phyloP scores from a whole-genome alignment of 2,888 invertebrate species.

The Slavum lentiscoides region DNA sequence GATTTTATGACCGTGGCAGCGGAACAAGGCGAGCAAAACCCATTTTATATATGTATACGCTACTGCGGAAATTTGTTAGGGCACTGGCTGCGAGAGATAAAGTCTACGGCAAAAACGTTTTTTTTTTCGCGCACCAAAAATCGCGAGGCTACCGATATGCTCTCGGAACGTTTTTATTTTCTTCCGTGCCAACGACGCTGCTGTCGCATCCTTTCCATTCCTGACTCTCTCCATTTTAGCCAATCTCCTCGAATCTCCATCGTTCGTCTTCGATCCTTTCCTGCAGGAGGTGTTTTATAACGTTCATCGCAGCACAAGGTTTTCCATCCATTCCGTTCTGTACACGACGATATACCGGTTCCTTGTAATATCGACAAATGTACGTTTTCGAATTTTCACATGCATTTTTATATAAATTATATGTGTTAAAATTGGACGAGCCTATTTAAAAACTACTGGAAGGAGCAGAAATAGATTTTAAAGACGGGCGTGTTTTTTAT shows the following conservation, averaged over 20 bases:
- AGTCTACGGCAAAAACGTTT: conserved; percentile 23
- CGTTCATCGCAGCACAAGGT: neutral
- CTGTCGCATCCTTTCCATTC: neutral
- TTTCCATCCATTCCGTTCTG: neutral
- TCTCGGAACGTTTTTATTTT: neutral
- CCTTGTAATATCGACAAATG: no score
- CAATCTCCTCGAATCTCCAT: neutral
- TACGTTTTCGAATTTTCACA: no score
- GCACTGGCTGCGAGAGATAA: conserved; percentile 8
- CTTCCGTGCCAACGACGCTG: neutral
- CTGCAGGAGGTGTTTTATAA: no score
- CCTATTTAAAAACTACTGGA: no score
- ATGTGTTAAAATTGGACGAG: no score
- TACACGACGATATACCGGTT: no score
- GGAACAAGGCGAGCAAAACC: conserved; percentile 1
- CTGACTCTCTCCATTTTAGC: neutral
- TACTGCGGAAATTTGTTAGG: conserved; percentile 14
- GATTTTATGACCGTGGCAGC: conserved; percentile 15
- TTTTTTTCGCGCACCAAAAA: conserved; percentile 3
- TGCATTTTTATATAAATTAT: no score
- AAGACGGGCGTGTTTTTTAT: no score
- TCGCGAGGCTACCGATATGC: neutral
- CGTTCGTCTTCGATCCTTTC: no score
- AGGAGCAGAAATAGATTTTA: no score
- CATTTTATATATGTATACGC: neutral